A percentile compares a stretch with the other conserved stretches of the same genome.
Evolutionary conservation across 2,797 vertebrate species (phyloP).

Genomic region (Syngnathus acus): DNA sequence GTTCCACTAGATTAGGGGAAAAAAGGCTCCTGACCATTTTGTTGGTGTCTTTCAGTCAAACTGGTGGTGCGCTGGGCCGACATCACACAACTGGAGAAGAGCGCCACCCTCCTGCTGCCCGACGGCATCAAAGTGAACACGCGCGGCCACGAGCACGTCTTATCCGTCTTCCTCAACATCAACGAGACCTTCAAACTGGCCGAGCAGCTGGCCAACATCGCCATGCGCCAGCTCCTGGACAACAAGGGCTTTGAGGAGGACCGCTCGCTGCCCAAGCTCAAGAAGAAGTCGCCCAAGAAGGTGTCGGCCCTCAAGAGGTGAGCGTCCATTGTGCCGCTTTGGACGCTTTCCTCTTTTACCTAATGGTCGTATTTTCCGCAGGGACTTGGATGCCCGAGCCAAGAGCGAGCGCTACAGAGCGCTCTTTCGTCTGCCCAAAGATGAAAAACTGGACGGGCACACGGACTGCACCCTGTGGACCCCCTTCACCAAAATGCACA

Average conservation of each 20-base stretch:
- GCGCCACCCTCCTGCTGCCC: conserved; percentile 85
- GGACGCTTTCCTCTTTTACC: not conserved
- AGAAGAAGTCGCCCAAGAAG: conserved; percentile 93
- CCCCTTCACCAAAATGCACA: conserved; percentile 96
- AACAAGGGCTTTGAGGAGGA: conserved; percentile 96
- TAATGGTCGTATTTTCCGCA: conserved; percentile 41
- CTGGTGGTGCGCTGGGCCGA: conserved; percentile 96
- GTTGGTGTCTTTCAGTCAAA: conserved; percentile 70
- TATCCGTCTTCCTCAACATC: conserved; percentile 96
- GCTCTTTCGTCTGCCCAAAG: conserved; percentile 90
- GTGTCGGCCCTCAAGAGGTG: conserved; percentile 94
- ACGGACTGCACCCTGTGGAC: conserved; percentile 97
- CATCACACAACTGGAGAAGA: conserved; percentile 94
- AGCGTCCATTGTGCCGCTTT: conserved; percentile 9
- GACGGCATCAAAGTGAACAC: conserved; percentile 93
- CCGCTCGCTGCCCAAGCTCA: conserved; percentile 88
- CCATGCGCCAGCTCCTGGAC: conserved; percentile 96
- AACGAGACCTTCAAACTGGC: conserved; percentile 95
- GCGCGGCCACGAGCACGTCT: conserved; percentile 83
- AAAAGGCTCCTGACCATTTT: not conserved
- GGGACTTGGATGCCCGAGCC: conserved; percentile 92
- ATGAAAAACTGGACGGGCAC: conserved; percentile 94
- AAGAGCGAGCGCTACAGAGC: conserved; percentile 93
- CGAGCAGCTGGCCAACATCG: conserved; percentile 97
- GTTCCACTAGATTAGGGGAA: not conserved